Base-by-base conservation (phyloP, 2,797 vertebrate species). In the Pogonophryne albipinna region DNA sequence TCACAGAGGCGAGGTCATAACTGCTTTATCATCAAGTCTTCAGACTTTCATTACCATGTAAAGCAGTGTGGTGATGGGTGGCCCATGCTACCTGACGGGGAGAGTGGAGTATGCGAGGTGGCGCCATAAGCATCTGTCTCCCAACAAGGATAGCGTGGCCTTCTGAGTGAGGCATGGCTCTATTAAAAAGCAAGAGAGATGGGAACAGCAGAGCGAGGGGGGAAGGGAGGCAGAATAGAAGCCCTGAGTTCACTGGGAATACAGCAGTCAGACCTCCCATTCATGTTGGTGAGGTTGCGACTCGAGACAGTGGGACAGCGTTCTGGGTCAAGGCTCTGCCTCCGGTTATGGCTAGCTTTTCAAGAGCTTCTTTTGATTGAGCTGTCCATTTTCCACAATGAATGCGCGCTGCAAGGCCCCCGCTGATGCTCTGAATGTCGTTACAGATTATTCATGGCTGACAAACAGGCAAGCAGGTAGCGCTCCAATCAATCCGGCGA, bases 381-480 rank as follows among this genome's bases (percentile, higher is more conserved):
- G 90, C 87, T 90, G 88, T 93, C 92, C 91, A 90, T 93, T 94
- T 91, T 85, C 83, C 81, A 91, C 84, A 86, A 89, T 91, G 87
- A 89, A 91, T 90, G 87, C 80, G 68, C 42, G 23, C 83, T 77
- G 92, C 93, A 94, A 94, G 93, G 94, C 86, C 92, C 84, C 84
- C 6, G 82, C 87, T 79, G 76, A 87, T 74, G 89, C 88, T 71
- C 76, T 42, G 80, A 82, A 84, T 89, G 91, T 92, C 91, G 77
- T 91, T 94, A 90, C 85, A 87, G 91, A 95, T 93, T 92, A 93
- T 93, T 94, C 91, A 95, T 93, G 92, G 91, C 88, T 91, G 91
- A 90, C 89, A 93, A 93, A 92, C 89, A 89, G 82, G 82, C 70
- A 56, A 78, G 83, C 85, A 90, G 89, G 88, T 91, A 89, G 81